Base-by-base conservation (phyloP, 1,140 invertebrate species). In the Bilobella aurantiaca region DNA sequence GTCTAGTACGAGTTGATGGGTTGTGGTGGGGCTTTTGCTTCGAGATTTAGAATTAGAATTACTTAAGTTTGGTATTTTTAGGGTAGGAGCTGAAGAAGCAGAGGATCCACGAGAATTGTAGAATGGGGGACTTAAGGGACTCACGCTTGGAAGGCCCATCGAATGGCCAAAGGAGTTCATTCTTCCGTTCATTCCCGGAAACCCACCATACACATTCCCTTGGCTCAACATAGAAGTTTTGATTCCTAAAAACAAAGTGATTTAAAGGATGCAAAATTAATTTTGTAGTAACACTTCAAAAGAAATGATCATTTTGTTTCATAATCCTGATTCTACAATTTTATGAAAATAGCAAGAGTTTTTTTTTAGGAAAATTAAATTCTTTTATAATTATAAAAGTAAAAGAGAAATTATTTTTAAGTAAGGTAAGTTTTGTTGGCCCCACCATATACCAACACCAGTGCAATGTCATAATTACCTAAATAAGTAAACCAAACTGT, bases 71-170 rank as follows among this genome's bases (percentile, higher is more conserved):
- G 67, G 67, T 37, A 68, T 68, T 62, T 63, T 64, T 25, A 68
- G 57, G 3, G 67, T 21, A 23, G 61, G 62, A 25, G 25, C 31
- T 31, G 60, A 59, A 1, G 60, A 34, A 16, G 60, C 28, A 2
- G 64, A 37, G n/a, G 27, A 16, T 25, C n/a, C n/a, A n/a, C 62
- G 49, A 53, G 27, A 16, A 34, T 59, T 62, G 37, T 34, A 42
- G 21, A 68, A 58, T 28, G 67, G 67, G 3, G 67, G 68, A 29
- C 63, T 65, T 2, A 69, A 29, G 1, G 68, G 60, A 31, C 46
- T 58, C 46, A 59, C 60, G 21, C 30, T 31, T n/a, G 67, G 47
- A 42, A 29, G 25, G 23, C 12, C 25, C 29, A 27, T 8, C 12
- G 29, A 8, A n/a, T n/a, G n/a, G 8, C 8, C 49, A 23, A 53